Percentiles rank a stretch among this genome's conserved stretches.
These are phyloP conservation scores for Galerucella pusilla DNA, from an alignment of 2,888 invertebrate genomes.

Conservation along the genomic window DNA sequence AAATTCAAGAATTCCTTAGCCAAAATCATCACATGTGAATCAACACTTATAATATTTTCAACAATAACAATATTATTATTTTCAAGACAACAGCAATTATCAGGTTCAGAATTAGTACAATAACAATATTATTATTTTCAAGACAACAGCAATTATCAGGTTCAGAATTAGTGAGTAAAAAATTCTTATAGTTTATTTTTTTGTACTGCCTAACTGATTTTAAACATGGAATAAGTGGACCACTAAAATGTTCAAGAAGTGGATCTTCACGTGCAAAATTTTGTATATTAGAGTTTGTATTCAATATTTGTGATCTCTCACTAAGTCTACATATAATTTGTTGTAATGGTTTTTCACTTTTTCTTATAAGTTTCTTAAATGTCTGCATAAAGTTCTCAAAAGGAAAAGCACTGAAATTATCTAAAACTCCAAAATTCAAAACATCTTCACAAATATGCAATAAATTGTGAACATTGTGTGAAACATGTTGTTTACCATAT, in stretches of 20 bases:
- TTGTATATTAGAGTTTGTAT: background rate
- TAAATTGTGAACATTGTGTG: slow-evolving; percentile 20
- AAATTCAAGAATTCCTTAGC: background rate
- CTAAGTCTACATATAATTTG: background rate
- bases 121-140: slow-evolving; percentile 9
- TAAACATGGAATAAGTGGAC: slow-evolving; percentile 2
- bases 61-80: slow-evolving; percentile 14
- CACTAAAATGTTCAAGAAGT: slow-evolving; percentile 16
- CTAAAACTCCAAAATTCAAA: slow-evolving; percentile 11
- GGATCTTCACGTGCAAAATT: background rate
- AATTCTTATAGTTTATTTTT: background rate
- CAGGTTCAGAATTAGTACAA: slow-evolving; percentile 11
- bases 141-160: slow-evolving; percentile 17
- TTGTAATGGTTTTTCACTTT: too few species aligned
- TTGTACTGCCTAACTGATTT: slow-evolving; percentile 1
- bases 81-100: slow-evolving; percentile 15
- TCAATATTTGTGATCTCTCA: slow-evolving; percentile 5
- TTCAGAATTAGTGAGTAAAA: slow-evolving; percentile 10
- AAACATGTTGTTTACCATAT: slow-evolving; percentile 31
- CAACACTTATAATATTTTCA: slow-evolving; percentile 19
- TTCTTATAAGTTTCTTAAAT: too few species aligned
- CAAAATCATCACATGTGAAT: slow-evolving; percentile 1
- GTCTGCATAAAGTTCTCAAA: too few species aligned
- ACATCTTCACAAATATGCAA: slow-evolving; percentile 26
- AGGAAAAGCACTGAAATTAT: too few species aligned